A percentile compares a stretch with the other conserved stretches of the same genome.
These are phyloP conservation scores for Oscheius onirici DNA, from an alignment of 2,888 invertebrate species.

Conservation along the genomic window DNA sequence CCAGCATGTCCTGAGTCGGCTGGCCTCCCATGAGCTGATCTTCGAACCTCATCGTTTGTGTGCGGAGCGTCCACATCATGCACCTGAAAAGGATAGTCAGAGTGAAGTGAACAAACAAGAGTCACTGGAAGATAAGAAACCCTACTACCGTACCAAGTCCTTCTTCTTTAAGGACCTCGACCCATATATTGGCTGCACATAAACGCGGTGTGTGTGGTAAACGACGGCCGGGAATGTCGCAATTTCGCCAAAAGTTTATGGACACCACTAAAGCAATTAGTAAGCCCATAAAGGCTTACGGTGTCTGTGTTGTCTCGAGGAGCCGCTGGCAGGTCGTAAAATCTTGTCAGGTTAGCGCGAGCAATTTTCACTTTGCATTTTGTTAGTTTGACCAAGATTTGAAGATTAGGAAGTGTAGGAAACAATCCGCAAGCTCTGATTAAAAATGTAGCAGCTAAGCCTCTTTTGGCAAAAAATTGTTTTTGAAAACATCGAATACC, in stretches of 20 bases:
- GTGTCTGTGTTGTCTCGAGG: too few relatives aligned
- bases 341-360: background rate
- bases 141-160: background rate
- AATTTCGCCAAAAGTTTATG: background rate
- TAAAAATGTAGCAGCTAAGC: too few relatives aligned
- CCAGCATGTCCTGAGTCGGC: constrained; percentile 70
- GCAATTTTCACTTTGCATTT: too few relatives aligned
- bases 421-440: too few relatives aligned
- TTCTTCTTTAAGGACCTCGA: background rate
- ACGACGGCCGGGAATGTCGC: constrained; percentile 5
- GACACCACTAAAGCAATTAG: background rate
- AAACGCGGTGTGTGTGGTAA: background rate
- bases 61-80: constrained; percentile 66
- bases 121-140: constrained; percentile 15
- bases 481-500: too few relatives aligned
- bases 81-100: constrained; percentile 54
- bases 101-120: constrained; percentile 12
- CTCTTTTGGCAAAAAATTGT: too few relatives aligned
- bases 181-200: background rate
- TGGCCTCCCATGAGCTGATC: constrained; percentile 67
- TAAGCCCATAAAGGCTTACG: background rate
- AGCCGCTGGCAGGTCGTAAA: too few relatives aligned
- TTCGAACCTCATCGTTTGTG: constrained; percentile 55
- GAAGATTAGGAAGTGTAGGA: too few relatives aligned
- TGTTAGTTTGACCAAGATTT: too few relatives aligned